Evolutionary conservation across 1,140 invertebrate species (phyloP).

Genomic region (Drosophila nikananu): DNA sequence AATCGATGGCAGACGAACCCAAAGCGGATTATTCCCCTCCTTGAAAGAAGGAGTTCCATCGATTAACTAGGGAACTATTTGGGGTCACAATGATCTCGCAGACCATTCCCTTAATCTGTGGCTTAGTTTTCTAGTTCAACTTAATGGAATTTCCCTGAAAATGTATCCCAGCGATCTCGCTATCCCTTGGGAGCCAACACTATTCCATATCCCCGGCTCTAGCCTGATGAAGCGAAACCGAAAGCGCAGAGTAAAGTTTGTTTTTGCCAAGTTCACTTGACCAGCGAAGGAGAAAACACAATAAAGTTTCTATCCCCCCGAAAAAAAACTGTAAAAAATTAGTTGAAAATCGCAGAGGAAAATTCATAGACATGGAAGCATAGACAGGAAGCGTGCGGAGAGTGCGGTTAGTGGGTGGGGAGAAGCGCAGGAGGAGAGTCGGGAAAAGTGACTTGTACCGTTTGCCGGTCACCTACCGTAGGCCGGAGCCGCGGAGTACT

Average conservation of each 20-base stretch:
- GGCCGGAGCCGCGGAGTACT: slow-evolving; percentile 75
- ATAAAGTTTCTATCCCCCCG: slow-evolving; percentile 20
- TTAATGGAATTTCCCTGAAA: neutral
- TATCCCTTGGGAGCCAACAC: neutral
- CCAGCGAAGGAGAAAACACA: slow-evolving; percentile 21
- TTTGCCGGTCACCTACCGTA: slow-evolving; percentile 70
- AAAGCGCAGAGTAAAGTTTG: slow-evolving; percentile 21
- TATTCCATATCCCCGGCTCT: slow-evolving; percentile 6
- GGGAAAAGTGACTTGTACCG: neutral
- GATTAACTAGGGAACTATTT: neutral
- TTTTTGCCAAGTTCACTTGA: slow-evolving; percentile 49
- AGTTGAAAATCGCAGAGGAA: slow-evolving; percentile 29
- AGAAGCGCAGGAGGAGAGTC: slow-evolving; percentile 5
- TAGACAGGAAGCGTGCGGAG: slow-evolving; percentile 5
- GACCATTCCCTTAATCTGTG: neutral
- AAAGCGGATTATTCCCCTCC: slow-evolving; percentile 23
- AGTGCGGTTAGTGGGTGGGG: slow-evolving; percentile 15
- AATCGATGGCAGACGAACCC: slow-evolving; percentile 31
- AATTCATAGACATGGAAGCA: neutral
- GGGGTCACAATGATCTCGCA: slow-evolving; percentile 2
- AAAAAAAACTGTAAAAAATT: slow-evolving; percentile 17
- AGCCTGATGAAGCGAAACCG: slow-evolving; percentile 19
- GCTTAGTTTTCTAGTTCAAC: neutral
- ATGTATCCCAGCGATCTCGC: neutral
- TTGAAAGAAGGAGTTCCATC: slow-evolving; percentile 2